These are phyloP conservation scores for Tachina lurida DNA, from an alignment of 2,888 invertebrate genomes.

Conservation along the genomic window DNA sequence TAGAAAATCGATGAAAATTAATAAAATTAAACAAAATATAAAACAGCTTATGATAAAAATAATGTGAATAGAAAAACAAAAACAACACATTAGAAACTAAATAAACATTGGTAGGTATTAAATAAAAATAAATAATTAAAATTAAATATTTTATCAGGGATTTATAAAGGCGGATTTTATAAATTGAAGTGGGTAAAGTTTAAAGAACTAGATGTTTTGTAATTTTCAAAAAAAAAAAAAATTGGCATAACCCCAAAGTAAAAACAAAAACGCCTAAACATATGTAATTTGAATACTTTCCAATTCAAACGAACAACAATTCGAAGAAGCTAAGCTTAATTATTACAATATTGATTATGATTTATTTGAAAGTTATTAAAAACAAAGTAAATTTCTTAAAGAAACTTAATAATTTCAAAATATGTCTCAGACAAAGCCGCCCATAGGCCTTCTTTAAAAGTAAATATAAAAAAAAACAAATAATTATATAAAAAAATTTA, in stretches of 20 bases:
- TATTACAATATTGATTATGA: slow-evolving; percentile 19
- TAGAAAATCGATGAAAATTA: slow-evolving; percentile 70
- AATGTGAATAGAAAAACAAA: slow-evolving; percentile 42
- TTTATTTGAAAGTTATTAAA: slow-evolving; percentile 8
- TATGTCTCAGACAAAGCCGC: slow-evolving; percentile 76
- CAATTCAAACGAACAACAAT: slow-evolving; percentile 48
- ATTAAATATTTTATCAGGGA: slow-evolving; percentile 77
- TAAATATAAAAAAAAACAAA: slow-evolving; percentile 42
- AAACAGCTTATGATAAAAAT: slow-evolving; percentile 59
- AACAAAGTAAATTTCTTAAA: slow-evolving; percentile 29
- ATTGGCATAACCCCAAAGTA: slow-evolving; percentile 32
- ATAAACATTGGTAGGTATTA: slow-evolving; percentile 63
- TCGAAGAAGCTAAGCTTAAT: slow-evolving; percentile 60
- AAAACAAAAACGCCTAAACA: slow-evolving; percentile 29
- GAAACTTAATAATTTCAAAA: slow-evolving; percentile 61
- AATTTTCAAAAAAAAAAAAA: slow-evolving; percentile 61
- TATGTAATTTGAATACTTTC: slow-evolving; percentile 46
- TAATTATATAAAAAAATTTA: slow-evolving; percentile 53
- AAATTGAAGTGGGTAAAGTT: slow-evolving; percentile 61
- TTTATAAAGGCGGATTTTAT: slow-evolving; percentile 74
- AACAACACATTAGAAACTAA: slow-evolving; percentile 43
- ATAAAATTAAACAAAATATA: slow-evolving; percentile 73
- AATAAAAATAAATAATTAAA: slow-evolving; percentile 52
- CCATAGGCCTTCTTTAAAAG: slow-evolving; percentile 76
- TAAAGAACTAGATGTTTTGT: slow-evolving; percentile 26